Percentiles rank a stretch among this genome's conserved stretches.
Conservation (phyloP, 2,888 invertebrate species). For the Meghimatium bilineatum region DNA sequence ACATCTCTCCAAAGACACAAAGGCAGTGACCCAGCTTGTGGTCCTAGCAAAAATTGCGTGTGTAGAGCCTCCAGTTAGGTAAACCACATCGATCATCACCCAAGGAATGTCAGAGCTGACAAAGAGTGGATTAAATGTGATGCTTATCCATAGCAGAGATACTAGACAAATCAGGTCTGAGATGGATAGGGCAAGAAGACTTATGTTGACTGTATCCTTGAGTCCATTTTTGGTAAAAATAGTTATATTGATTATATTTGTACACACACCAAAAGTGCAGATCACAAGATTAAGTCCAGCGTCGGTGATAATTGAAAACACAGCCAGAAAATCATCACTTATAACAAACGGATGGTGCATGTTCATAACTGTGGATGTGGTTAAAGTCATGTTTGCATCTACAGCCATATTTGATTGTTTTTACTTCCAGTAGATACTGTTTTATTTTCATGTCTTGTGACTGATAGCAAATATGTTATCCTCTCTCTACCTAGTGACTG, state of each 20-base stretch:
- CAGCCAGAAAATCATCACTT: no score
- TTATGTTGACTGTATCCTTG: not conserved
- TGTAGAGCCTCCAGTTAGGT: not conserved
- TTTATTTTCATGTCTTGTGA: no score
- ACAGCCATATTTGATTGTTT: no score
- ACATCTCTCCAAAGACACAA: not conserved
- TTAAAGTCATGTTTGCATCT: no score
- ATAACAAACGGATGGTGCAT: no score
- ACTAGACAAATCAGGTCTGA: not conserved
- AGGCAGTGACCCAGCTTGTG: not conserved
- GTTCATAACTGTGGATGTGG: no score
- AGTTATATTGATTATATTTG: not conserved
- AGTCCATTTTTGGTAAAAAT: not conserved
- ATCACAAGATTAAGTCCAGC: no score
- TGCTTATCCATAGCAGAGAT: not conserved
- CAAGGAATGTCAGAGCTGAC: not conserved
- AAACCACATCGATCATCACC: not conserved
- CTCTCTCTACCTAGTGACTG: no score
- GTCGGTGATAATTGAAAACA: no score
- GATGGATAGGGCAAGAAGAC: not conserved
- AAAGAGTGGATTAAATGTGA: not conserved
- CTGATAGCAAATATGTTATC: no score
- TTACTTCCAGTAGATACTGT: no score
- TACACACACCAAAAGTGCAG: not conserved
- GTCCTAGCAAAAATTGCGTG: not conserved